phyloP scores from a whole-genome alignment of 2,797 vertebrate species.

The Psittacula echo region DNA sequence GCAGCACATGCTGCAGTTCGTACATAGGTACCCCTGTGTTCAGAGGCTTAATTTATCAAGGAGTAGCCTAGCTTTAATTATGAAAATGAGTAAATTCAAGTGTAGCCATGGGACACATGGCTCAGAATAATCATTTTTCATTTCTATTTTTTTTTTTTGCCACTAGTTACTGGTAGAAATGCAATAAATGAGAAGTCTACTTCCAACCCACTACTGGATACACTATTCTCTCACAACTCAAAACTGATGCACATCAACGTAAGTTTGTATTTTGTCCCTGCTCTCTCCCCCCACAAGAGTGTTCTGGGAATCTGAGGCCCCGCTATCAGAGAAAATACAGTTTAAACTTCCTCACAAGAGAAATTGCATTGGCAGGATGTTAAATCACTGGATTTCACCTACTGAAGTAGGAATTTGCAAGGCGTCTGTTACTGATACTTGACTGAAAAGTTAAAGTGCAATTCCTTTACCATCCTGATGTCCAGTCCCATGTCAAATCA shows the following conservation, averaged over 20 bases:
- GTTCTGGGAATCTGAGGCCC: background rate
- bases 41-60: background rate
- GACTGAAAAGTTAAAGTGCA: background rate
- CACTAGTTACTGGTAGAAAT: background rate
- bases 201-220: background rate
- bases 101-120: accelerated
- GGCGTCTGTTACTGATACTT: background rate
- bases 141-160: background rate
- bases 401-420: background rate
- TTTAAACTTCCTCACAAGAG: background rate
- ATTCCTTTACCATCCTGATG: background rate
- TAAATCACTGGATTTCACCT: background rate
- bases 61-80: background rate
- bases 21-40: background rate
- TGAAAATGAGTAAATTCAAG: too few relatives aligned
- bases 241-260: background rate
- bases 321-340: background rate
- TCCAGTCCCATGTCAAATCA: background rate
- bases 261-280: background rate
- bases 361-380: background rate
- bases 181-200: background rate
- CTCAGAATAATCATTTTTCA: background rate
- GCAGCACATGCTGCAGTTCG: background rate
- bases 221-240: background rate
- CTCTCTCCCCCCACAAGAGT: accelerated